Evolutionary conservation across 2,797 vertebrate species (phyloP).

Genomic region (Pteropus rufus): DNA sequence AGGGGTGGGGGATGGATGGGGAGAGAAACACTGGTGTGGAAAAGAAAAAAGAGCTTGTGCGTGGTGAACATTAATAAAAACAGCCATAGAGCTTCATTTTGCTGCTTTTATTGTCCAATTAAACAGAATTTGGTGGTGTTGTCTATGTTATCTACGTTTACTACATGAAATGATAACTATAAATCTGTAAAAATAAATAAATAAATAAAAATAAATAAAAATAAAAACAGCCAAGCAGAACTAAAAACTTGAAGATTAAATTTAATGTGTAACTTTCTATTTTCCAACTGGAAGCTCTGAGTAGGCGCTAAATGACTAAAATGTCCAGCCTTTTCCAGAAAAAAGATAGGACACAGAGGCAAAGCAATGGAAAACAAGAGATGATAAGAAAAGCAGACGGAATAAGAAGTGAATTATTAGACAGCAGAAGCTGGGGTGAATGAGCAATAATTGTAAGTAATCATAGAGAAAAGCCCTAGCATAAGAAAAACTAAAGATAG

Average conservation of each 20-base stretch:
- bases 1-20: background rate
- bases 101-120: too few species aligned
- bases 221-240: background rate
- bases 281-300: background rate
- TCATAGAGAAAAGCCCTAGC: background rate
- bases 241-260: conserved; percentile 28
- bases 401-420: background rate
- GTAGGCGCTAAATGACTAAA: background rate
- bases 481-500: background rate
- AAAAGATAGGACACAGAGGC: background rate
- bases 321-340: background rate
- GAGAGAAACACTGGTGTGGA: background rate
- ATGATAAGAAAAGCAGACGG: background rate
- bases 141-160: too few species aligned
- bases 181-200: too few species aligned
- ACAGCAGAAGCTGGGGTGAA: background rate
- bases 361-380: background rate
- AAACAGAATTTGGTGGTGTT: too few species aligned
- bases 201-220: background rate
- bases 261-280: background rate
- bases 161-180: too few species aligned
- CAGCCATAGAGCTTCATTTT: background rate
- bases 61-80: conserved; percentile 4
- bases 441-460: background rate
- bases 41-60: background rate